Evolutionary conservation across 2,113 vertebrate genomes (phyloP), one percentile per base, ranked within the genome.

Genomic region (Macrotis lagotis): DNA sequence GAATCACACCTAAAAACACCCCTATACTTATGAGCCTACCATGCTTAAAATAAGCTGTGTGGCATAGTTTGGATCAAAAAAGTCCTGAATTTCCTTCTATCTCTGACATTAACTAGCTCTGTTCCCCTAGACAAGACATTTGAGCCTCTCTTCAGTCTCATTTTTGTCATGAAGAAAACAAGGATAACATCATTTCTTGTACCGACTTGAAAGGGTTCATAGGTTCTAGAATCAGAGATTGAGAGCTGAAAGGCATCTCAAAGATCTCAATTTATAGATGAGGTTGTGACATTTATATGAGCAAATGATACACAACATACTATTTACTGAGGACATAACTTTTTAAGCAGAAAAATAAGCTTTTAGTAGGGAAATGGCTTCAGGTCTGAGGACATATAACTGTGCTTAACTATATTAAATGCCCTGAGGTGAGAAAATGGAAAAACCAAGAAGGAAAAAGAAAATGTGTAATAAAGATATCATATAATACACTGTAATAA

Each of bases 351-450:
- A n/a, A 44, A 83, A 44, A 3, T 44, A 22, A 44, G 5, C 8
- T 83, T 83, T n/a, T n/a, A 44, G 44, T 25, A 59, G 25, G 93
- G 19, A 90, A 92, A 25, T 90, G 10, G 0, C 93, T 1, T 91
- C 53, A 94, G n/a, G 89, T 44, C 92, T 94, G 12, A 90, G 8
- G 90, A 96, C 89, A 92, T 12, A 94, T 47, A 83, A 74, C 0
- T 59, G 10, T 90, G 19, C 49, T 2, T 95, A 83, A 28, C 31
- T 48, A 91, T 92, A 55, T 95, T 96, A 92, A 91, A 74, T 9
- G 88, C 93, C 55, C 51, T n/a, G 93, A 91, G 25, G 22, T 90
- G 8, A 94, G 53, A 93, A 94, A 96, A 92, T 93, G 12, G 91
- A 53, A 44, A 91, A 95, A 96, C 50, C 10, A 89, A 25, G 92